Percentiles rank a stretch among this genome's conserved stretches.
These are phyloP conservation scores for Paedocypris sp. DNA, from an alignment of 2,113 vertebrate species.

Conservation along the genomic window DNA sequence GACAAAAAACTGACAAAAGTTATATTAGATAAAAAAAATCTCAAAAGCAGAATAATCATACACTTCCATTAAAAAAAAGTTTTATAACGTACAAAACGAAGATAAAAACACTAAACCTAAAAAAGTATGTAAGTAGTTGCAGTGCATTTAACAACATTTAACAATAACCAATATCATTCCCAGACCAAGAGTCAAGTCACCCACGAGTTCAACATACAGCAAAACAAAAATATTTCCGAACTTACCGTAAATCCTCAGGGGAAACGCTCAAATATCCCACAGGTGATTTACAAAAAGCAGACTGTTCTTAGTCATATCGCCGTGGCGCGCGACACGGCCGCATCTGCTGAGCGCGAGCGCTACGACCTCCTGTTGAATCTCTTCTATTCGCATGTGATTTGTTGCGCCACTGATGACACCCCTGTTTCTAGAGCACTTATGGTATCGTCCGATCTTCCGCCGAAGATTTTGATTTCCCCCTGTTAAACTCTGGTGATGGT, in stretches of 20 bases:
- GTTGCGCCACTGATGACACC: background rate
- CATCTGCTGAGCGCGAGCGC: background rate
- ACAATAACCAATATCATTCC: too few species aligned
- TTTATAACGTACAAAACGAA: too few species aligned
- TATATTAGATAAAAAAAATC: too few species aligned
- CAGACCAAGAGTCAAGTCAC: too few species aligned
- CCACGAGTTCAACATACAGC: background rate
- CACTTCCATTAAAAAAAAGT: too few species aligned
- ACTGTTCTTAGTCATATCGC: slow-evolving; percentile 18
- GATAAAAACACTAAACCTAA: too few species aligned
- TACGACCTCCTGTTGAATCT: background rate
- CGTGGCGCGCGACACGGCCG: background rate
- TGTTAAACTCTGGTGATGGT: too few species aligned
- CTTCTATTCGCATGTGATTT: background rate
- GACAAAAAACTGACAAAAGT: too few species aligned
- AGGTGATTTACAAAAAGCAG: background rate
- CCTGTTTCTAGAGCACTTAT: background rate
- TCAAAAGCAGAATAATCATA: too few species aligned
- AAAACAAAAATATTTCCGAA: background rate
- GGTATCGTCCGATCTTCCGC: background rate
- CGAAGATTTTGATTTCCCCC: background rate
- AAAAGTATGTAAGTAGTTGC: too few species aligned
- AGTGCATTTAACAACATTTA: too few species aligned
- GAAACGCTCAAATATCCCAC: slow-evolving; percentile 8
- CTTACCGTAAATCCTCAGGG: slow-evolving; percentile 12